Evolutionary conservation across 2,113 vertebrate genomes (phyloP).

Genomic region (Zapus hudsonius): DNA sequence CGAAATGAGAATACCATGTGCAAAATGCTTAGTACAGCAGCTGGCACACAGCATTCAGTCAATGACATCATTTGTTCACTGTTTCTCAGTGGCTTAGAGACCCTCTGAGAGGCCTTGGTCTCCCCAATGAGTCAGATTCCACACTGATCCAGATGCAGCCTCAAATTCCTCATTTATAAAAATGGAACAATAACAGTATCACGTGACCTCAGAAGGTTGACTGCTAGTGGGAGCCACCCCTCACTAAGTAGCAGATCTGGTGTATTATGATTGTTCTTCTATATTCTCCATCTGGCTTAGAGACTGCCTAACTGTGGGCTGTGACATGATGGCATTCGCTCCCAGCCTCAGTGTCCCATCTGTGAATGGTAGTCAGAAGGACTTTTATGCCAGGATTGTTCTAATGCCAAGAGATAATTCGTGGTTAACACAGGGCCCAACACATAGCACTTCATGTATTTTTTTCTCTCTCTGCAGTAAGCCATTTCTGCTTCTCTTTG

Average conservation of each 20-base stretch:
- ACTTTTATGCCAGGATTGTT: slow-evolving; percentile 67
- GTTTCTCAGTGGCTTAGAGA: slow-evolving; percentile 14
- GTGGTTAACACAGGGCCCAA: slow-evolving; percentile 10
- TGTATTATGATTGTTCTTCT: slow-evolving; percentile 67
- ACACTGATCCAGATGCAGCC: neutral
- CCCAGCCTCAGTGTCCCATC: slow-evolving; percentile 78
- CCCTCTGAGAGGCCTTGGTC: neutral
- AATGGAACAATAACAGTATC: neutral
- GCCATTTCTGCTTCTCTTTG: slow-evolving; percentile 22
- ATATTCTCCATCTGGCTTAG: slow-evolving; percentile 77
- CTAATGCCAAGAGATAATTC: slow-evolving; percentile 55
- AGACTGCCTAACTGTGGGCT: slow-evolving; percentile 73
- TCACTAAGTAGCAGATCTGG: slow-evolving; percentile 57
- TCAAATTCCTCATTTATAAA: slow-evolving; percentile 35
- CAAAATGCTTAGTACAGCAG: slow-evolving; percentile 52
- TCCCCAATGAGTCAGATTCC: neutral
- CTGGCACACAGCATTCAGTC: slow-evolving; percentile 41
- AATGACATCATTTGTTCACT: slow-evolving; percentile 45
- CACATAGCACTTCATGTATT: slow-evolving; percentile 16
- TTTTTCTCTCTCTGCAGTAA: neutral
- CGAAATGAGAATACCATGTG: neutral
- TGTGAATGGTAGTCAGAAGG: slow-evolving; percentile 75
- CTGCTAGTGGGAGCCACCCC: slow-evolving; percentile 37
- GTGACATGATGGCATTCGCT: slow-evolving; percentile 71
- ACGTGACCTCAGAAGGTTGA: slow-evolving; percentile 21